A percentile compares a stretch with the other conserved stretches of the same genome.
phyloP scores from a whole-genome alignment of 2,113 vertebrate species.

The Nicator chloris region DNA sequence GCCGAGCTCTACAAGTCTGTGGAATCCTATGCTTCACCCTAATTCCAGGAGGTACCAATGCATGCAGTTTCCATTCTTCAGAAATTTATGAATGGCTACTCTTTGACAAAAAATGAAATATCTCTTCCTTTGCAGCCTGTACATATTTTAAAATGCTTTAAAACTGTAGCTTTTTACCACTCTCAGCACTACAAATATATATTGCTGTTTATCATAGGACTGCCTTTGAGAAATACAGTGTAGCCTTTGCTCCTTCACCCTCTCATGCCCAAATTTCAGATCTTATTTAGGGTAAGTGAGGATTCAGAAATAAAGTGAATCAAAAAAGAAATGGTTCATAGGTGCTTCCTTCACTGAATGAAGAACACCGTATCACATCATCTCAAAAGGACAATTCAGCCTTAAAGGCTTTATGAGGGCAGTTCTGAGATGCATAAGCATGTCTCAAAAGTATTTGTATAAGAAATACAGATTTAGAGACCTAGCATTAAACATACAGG shows the following conservation, averaged over 20 bases:
- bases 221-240: neutral
- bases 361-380: neutral
- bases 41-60: neutral
- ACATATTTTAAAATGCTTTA: neutral
- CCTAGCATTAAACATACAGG: neutral
- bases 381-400: neutral
- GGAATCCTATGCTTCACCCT: slow-evolving; percentile 27
- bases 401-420: neutral
- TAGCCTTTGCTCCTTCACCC: neutral
- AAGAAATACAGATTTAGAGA: neutral
- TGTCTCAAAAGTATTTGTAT: neutral
- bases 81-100: slow-evolving; percentile 17
- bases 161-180: neutral
- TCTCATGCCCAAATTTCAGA: neutral
- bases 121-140: neutral
- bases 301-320: neutral
- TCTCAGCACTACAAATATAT: neutral
- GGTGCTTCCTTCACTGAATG: neutral
- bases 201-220: neutral
- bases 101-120: slow-evolving; percentile 17
- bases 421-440: neutral
- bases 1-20: neutral
- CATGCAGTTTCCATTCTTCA: slow-evolving; percentile 32
- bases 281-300: neutral
- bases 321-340: neutral